phyloP scores from a whole-genome alignment of 1,140 invertebrate genomes.

The Diploscapter pachys region DNA sequence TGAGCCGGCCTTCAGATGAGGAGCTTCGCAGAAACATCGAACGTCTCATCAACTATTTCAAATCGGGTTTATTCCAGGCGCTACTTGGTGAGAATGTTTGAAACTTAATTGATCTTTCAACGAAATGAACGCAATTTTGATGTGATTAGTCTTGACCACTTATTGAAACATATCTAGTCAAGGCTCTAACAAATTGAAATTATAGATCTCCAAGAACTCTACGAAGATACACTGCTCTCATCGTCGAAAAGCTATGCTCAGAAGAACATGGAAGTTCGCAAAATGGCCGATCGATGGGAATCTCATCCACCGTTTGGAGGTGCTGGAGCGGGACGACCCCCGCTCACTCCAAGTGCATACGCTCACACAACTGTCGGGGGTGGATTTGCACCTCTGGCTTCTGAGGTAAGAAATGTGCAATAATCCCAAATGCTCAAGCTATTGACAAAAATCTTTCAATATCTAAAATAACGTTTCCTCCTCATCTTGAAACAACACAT shows the following conservation, averaged over 20 bases:
- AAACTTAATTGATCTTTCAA: not conserved
- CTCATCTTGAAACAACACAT: not conserved
- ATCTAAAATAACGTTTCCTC: not conserved
- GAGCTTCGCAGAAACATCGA: constrained; percentile 90
- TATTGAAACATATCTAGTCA: not conserved
- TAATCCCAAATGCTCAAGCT: too few species aligned
- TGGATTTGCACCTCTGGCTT: constrained; percentile 13
- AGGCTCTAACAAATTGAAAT: not conserved
- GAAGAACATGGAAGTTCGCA: constrained; percentile 88
- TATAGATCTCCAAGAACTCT: constrained; percentile 98
- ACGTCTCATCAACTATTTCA: constrained; percentile 93
- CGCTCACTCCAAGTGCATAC: constrained; percentile 5
- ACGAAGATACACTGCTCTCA: constrained; percentile 89
- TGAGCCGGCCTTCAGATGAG: constrained; percentile 84
- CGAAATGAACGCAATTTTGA: not conserved
- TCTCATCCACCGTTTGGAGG: constrained; percentile 67
- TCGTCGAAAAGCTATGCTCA: constrained; percentile 88
- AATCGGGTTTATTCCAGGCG: constrained; percentile 91
- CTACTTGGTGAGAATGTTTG: constrained; percentile 76
- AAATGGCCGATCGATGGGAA: constrained; percentile 93
- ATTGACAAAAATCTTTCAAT: not conserved
- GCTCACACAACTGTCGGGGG: constrained; percentile 1
- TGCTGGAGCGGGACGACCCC: constrained; percentile 45
- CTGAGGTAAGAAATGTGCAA: constrained; percentile 9
- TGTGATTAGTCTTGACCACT: not conserved